Evolutionary conservation across 2,888 invertebrate genomes (phyloP).

Genomic region (Hypsopygia costalis): DNA sequence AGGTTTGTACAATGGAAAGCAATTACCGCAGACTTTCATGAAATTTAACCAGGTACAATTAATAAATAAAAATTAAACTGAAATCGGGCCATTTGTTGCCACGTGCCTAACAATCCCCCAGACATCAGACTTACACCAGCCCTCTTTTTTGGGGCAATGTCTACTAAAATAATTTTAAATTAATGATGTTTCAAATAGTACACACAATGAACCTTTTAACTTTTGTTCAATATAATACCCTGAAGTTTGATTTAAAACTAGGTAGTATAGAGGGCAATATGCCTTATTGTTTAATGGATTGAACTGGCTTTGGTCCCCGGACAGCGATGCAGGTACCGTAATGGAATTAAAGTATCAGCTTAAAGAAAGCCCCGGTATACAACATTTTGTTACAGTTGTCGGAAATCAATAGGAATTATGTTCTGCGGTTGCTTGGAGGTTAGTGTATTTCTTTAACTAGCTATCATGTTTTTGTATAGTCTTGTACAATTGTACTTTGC

Average conservation of each 20-base stretch:
- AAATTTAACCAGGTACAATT: no score
- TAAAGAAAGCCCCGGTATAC: slow-evolving; percentile 24
- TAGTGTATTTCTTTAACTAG: neutral
- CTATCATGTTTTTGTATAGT: no score
- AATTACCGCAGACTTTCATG: no score
- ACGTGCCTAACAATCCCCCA: no score
- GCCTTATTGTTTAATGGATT: slow-evolving; percentile 40
- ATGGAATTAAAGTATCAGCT: slow-evolving; percentile 47
- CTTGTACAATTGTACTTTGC: no score
- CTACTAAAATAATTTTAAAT: no score
- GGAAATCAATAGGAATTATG: slow-evolving; percentile 10
- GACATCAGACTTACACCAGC: no score
- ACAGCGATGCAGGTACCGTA: slow-evolving; percentile 28
- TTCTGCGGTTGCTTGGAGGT: neutral
- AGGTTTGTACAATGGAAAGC: no score
- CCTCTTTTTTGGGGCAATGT: no score
- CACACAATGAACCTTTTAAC: neutral
- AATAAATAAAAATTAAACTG: no score
- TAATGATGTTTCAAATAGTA: no score
- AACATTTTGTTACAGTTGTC: slow-evolving; percentile 19
- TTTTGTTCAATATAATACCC: neutral
- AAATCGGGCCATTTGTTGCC: no score
- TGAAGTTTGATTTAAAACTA: slow-evolving; percentile 10
- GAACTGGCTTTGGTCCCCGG: slow-evolving; percentile 41
- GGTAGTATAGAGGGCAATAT: slow-evolving; percentile 20